These are phyloP conservation scores for Trichonephila inaurata DNA, from an alignment of 1,140 invertebrate species.

Conservation along the genomic window DNA sequence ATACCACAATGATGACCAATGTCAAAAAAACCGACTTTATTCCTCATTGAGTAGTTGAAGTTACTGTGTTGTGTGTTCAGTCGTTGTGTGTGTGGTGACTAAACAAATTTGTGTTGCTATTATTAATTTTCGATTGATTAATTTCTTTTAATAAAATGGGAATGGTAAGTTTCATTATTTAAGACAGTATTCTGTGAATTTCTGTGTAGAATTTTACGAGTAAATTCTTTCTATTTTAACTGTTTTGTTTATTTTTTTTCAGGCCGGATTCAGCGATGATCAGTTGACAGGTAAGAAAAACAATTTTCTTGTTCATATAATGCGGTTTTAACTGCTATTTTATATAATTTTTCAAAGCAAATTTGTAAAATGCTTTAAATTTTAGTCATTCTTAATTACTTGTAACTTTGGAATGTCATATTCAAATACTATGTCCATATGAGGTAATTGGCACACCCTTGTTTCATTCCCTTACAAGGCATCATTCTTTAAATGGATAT, in stretches of 20 bases:
- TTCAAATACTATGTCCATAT: slow-evolving; percentile 28
- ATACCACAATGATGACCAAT: slow-evolving; percentile 9
- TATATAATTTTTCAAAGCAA: too few species aligned
- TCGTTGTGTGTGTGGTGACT: neutral
- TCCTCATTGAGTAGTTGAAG: neutral
- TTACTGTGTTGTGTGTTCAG: neutral
- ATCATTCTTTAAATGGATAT: neutral
- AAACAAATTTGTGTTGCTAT: neutral
- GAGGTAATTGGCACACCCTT: slow-evolving; percentile 71
- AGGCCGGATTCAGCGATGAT: slow-evolving; percentile 73
- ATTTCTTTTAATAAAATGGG: neutral
- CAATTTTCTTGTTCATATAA: neutral
- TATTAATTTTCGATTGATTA: neutral
- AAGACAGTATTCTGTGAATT: neutral
- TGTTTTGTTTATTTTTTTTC: slow-evolving; percentile 20
- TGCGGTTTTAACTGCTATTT: too few species aligned
- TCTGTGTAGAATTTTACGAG: neutral
- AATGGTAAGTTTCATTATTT: slow-evolving; percentile 2
- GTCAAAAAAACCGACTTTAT: neutral
- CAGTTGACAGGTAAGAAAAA: slow-evolving; percentile 63
- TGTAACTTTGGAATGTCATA: neutral
- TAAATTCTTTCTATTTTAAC: neutral
- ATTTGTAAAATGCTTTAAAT: too few species aligned
- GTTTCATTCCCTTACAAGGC: slow-evolving; percentile 62
- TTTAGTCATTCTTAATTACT: neutral